A percentile compares a stretch with the other conserved stretches of the same genome.
Evolutionary conservation across 2,113 vertebrate species (phyloP).

Genomic region (Forbesichthys agassizii): DNA sequence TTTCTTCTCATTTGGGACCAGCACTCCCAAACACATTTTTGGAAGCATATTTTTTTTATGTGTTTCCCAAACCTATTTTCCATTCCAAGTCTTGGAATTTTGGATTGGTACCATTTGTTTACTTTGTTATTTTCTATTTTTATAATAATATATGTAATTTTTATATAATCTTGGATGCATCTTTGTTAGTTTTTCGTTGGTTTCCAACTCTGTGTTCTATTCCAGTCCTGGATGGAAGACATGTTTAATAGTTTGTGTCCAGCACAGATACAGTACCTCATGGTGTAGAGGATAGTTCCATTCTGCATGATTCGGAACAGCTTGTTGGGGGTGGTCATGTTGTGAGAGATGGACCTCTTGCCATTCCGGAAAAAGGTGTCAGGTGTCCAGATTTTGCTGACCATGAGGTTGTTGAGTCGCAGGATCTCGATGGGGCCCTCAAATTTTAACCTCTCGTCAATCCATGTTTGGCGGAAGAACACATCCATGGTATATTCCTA

Average conservation of each 20-base stretch:
- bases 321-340: slow-evolving; percentile 88
- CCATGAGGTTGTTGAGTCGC: slow-evolving; percentile 84
- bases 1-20: background rate
- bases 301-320: slow-evolving; percentile 87
- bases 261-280: slow-evolving; percentile 71
- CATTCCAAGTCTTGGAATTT: slow-evolving; percentile 62
- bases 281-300: slow-evolving; percentile 85
- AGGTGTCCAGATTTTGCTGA: slow-evolving; percentile 85
- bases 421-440: slow-evolving; percentile 83
- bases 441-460: slow-evolving; percentile 79
- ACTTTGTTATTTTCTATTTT: background rate
- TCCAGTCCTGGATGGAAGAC: slow-evolving; percentile 59
- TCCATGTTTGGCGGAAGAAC: slow-evolving; percentile 84
- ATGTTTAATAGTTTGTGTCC: slow-evolving; percentile 29
- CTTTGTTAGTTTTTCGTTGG: slow-evolving; percentile 46
- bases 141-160: slow-evolving; percentile 51
- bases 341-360: slow-evolving; percentile 85
- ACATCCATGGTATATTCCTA: slow-evolving; percentile 86
- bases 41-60: slow-evolving; percentile 60
- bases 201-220: slow-evolving; percentile 63
- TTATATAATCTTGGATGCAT: slow-evolving; percentile 56
- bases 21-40: background rate
- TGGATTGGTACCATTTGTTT: slow-evolving; percentile 37
- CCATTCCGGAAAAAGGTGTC: slow-evolving; percentile 86
- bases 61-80: slow-evolving; percentile 53